These are phyloP conservation scores for Melinaea menophilus DNA, from an alignment of 2,888 invertebrate genomes.

Conservation along the genomic window DNA sequence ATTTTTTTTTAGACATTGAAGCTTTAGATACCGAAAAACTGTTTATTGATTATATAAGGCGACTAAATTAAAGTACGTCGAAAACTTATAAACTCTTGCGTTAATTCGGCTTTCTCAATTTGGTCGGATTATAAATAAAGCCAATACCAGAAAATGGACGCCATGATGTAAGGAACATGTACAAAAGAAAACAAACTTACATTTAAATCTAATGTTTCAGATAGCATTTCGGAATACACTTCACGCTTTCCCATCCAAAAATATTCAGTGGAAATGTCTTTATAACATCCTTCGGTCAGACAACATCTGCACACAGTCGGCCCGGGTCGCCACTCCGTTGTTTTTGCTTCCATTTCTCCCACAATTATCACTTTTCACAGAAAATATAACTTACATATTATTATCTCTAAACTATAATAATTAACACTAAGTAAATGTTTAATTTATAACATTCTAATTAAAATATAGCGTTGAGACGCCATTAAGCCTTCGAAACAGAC, in stretches of 20 bases:
- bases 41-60: slow-evolving; percentile 42
- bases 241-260: slow-evolving; percentile 74
- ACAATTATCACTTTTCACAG: slow-evolving; percentile 39
- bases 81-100: slow-evolving; percentile 14
- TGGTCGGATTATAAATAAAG: slow-evolving; percentile 42
- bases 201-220: slow-evolving; percentile 56
- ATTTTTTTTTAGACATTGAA: neutral
- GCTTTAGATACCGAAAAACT: slow-evolving; percentile 8
- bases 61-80: slow-evolving; percentile 33
- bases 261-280: slow-evolving; percentile 73
- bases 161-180: slow-evolving; percentile 29
- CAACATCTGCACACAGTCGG: slow-evolving; percentile 71
- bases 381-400: slow-evolving; percentile 42
- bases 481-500: slow-evolving; percentile 10
- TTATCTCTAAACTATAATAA: slow-evolving; percentile 33
- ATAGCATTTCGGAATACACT: slow-evolving; percentile 69
- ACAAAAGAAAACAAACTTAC: slow-evolving; percentile 48
- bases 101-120: slow-evolving; percentile 31
- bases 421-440: slow-evolving; percentile 21
- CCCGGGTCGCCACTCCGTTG: slow-evolving; percentile 66
- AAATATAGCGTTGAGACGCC: slow-evolving; percentile 23
- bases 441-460: slow-evolving; percentile 12
- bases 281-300: slow-evolving; percentile 67
- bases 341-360: slow-evolving; percentile 61
- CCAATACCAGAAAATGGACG: slow-evolving; percentile 50